These are phyloP conservation scores for Pegoplata infirma DNA, from an alignment of 2,888 invertebrate genomes.

Conservation along the genomic window DNA sequence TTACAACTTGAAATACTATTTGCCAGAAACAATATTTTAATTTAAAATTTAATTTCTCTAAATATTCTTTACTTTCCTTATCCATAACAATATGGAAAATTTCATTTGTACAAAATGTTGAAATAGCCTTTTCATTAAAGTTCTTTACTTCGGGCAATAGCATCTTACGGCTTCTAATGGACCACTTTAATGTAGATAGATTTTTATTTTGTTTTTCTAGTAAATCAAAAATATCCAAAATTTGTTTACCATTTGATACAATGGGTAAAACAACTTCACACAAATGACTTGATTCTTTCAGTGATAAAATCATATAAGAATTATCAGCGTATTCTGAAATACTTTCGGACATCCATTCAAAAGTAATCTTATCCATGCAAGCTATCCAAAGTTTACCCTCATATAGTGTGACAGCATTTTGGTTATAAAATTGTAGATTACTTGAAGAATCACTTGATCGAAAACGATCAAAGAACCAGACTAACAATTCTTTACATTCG, in stretches of 20 bases:
- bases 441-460: conserved; percentile 23
- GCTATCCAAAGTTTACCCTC: conserved; percentile 57
- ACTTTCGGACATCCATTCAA: conserved; percentile 45
- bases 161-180: conserved; percentile 24
- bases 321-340: conserved; percentile 11
- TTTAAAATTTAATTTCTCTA: conserved; percentile 46
- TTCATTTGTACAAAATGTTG: conserved; percentile 53
- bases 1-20: conserved; percentile 48
- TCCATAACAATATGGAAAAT: conserved; percentile 44
- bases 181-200: conserved; percentile 48
- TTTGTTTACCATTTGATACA: conserved; percentile 36
- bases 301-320: conserved; percentile 11
- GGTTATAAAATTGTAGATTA: conserved; percentile 39
- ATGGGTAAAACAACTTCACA: conserved; percentile 53
- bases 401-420: conserved; percentile 30
- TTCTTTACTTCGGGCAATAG: conserved; percentile 20
- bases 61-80: conserved; percentile 23
- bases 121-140: conserved; percentile 39
- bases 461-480: conserved; percentile 54
- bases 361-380: conserved; percentile 48
- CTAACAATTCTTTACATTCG: conserved; percentile 44
- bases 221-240: conserved; percentile 51
- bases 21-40: conserved; percentile 63
- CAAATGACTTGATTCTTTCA: conserved; percentile 16
- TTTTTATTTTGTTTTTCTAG: conserved; percentile 55